Evolutionary conservation across 2,113 vertebrate species (phyloP).

Genomic region (Myrmophylax atrothorax): DNA sequence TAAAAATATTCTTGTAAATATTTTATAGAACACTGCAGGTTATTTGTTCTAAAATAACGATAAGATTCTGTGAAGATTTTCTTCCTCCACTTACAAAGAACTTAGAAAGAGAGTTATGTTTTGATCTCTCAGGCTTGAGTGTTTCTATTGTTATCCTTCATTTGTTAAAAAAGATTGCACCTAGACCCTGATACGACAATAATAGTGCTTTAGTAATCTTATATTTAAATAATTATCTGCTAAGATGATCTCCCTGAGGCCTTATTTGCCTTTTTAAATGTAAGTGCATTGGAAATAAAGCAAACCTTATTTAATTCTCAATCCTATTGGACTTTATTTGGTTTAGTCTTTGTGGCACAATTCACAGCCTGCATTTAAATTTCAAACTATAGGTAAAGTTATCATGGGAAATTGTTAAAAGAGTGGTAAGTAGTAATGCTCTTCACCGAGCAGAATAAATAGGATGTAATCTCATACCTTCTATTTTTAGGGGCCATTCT

Average conservation of each 20-base stretch:
- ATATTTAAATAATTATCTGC: not conserved
- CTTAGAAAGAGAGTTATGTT: not conserved
- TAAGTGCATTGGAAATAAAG: not conserved
- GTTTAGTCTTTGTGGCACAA: not conserved
- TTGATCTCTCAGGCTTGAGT: not conserved
- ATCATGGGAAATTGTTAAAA: not conserved
- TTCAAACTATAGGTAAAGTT: not conserved
- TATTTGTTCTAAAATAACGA: conserved; percentile 18
- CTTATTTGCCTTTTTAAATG: not conserved
- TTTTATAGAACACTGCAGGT: not conserved
- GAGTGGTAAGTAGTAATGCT: not conserved
- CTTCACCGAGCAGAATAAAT: not conserved
- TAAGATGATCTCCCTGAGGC: conserved; percentile 1
- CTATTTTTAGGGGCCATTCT: not conserved
- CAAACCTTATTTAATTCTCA: conserved; percentile 16
- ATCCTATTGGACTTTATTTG: not conserved
- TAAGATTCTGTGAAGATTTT: not conserved
- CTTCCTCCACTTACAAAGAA: not conserved
- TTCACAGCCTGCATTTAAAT: conserved; percentile 7
- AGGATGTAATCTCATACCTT: not conserved
- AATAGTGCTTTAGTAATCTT: not conserved
- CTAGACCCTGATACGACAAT: not conserved
- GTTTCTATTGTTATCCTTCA: not conserved
- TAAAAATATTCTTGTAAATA: not conserved
- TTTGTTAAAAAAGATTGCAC: not conserved